Evolutionary conservation across 1,140 invertebrate genomes (phyloP).

Genomic region (Belonocnema kinseyi): DNA sequence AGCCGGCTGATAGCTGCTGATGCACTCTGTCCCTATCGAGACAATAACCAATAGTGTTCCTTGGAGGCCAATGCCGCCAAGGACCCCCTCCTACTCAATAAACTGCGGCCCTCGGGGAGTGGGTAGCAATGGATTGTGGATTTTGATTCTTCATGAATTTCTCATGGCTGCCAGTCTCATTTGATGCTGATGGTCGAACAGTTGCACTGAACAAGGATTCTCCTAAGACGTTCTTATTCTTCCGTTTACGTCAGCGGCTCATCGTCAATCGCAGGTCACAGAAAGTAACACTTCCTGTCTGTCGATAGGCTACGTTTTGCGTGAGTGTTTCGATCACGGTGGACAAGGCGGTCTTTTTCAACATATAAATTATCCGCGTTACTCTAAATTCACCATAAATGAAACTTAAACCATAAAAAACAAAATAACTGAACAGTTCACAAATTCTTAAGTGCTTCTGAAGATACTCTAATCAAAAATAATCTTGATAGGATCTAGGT

Average conservation of each 20-base stretch:
- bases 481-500: too few relatives aligned
- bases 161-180: slow-evolving; percentile 67
- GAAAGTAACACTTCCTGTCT: slow-evolving; percentile 39
- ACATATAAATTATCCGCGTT: not conserved
- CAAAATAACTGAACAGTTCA: too few relatives aligned
- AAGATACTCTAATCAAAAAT: too few relatives aligned
- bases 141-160: slow-evolving; percentile 61
- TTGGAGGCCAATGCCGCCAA: slow-evolving; percentile 60
- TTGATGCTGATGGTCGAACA: slow-evolving; percentile 59
- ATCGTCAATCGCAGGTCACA: slow-evolving; percentile 36
- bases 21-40: slow-evolving; percentile 23
- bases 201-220: slow-evolving; percentile 40
- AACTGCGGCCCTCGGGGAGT: slow-evolving; percentile 23
- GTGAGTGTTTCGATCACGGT: slow-evolving; percentile 43
- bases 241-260: slow-evolving; percentile 43
- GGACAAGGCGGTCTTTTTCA: not conserved
- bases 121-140: slow-evolving; percentile 31
- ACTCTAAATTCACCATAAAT: not conserved
- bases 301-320: slow-evolving; percentile 37
- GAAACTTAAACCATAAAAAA: not conserved
- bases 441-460: too few relatives aligned
- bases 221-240: slow-evolving; percentile 45
- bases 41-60: slow-evolving; percentile 50
- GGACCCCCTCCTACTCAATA: slow-evolving; percentile 52
- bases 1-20: slow-evolving; percentile 25